Percentiles rank a stretch among this genome's conserved stretches.
Evolutionary conservation across 1,140 invertebrate species (phyloP).

Genomic region (Microplitis mediator): DNA sequence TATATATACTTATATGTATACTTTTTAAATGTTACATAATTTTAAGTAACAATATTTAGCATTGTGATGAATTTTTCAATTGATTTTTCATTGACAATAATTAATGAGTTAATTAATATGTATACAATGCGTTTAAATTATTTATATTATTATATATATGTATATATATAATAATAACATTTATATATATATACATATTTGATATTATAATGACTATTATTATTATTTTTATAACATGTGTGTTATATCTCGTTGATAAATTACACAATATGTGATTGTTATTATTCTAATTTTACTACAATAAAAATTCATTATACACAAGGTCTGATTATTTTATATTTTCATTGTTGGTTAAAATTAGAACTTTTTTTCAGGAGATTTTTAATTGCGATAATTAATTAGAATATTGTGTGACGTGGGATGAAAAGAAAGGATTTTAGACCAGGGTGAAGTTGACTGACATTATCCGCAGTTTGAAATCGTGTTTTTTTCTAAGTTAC

Average conservation of each 20-base stretch:
- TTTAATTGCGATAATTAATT: too few relatives aligned
- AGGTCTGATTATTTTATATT: not conserved
- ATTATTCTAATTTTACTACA: slow-evolving; percentile 63
- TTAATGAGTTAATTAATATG: slow-evolving; percentile 32
- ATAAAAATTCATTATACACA: slow-evolving; percentile 51
- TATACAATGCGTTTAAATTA: slow-evolving; percentile 61
- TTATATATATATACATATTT: not conserved
- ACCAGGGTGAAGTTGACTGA: too few relatives aligned
- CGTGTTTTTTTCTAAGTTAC: too few relatives aligned
- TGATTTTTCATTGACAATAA: slow-evolving; percentile 14
- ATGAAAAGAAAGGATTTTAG: too few relatives aligned
- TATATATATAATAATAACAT: not conserved
- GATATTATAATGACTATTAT: slow-evolving; percentile 3
- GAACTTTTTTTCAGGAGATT: not conserved
- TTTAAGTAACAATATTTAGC: slow-evolving; percentile 54
- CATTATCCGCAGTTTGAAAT: too few relatives aligned
- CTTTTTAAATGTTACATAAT: slow-evolving; percentile 62
- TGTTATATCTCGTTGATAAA: slow-evolving; percentile 62
- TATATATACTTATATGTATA: slow-evolving; percentile 57
- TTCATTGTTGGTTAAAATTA: not conserved
- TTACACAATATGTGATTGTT: slow-evolving; percentile 64
- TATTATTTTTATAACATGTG: slow-evolving; percentile 46
- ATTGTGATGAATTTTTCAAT: slow-evolving; percentile 35
- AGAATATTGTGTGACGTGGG: too few relatives aligned
- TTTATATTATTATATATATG: slow-evolving; percentile 51